Conservation (phyloP, 2,113 vertebrate species). For the Cheirogaleus medius region DNA sequence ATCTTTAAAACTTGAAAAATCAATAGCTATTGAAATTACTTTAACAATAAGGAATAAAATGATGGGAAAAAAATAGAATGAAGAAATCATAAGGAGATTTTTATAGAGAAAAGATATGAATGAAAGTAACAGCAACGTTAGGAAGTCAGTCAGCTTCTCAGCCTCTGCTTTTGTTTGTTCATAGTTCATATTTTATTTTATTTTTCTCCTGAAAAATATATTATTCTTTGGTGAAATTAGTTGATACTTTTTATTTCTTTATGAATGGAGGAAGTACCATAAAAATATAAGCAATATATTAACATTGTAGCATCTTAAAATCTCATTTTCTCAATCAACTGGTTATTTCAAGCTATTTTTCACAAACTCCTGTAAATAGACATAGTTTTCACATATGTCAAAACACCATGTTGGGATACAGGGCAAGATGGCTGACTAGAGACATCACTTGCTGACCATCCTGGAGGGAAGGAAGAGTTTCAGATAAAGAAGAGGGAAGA, state of each 20-base stretch:
- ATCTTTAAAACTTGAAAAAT: not conserved
- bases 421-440: too few species aligned
- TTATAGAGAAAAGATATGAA: not conserved
- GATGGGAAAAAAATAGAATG: not conserved
- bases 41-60: not conserved
- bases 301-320: not conserved
- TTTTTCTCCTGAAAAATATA: not conserved
- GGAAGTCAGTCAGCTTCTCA: not conserved
- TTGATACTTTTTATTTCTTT: slow-evolving; percentile 8
- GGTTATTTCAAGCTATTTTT: slow-evolving; percentile 7
- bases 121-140: not conserved
- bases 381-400: not conserved
- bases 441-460: too few species aligned
- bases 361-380: not conserved
- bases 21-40: not conserved
- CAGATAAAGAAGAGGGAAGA: too few species aligned
- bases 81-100: not conserved
- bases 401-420: not conserved
- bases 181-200: not conserved
- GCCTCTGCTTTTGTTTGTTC: not conserved
- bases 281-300: not conserved
- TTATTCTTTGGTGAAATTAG: not conserved
- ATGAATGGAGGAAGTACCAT: not conserved
- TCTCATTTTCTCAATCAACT: not conserved
- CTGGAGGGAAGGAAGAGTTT: too few species aligned